Base-by-base conservation (phyloP, 2,888 invertebrate species). In the Rhagophthalmus giganteus region DNA sequence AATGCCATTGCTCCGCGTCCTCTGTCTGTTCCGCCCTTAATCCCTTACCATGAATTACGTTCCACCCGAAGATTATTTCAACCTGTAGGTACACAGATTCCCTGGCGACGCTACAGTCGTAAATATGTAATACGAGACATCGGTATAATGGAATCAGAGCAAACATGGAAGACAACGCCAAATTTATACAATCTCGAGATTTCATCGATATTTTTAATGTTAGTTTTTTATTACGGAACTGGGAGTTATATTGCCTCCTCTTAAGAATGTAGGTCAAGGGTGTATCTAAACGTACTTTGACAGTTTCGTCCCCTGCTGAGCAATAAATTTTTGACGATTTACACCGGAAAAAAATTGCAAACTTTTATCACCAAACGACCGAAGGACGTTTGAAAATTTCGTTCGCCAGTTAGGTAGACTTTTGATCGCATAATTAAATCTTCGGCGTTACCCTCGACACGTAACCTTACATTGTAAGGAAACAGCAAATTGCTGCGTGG, bases 21-120 rank as follows among this genome's bases (percentile, higher is more conserved):
- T 46, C 35, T 38, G 41, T 27, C 41, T 42, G 47, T 28, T 47
- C 40, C 46, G 40, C 46, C 31, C 26, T n/a, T 46, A 47, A 47
- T 53, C 47, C 41, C 27, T 32, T 20, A 47, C 53, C 53, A 41
- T 47, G 47, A 53, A 53, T 53, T 53, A 51, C 40, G 34, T 28
- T 40, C 33, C 15, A 50, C 30, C 27, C 33, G 34, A 51, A 45
- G 45, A 45, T 45, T 51, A 51, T 45, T 51, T 51, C 45, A 40
- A 51, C 40, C 45, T 51, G 47, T 38, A 40, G 33, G 47, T 47
- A 39, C 33, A 11, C 31, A 32, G 24, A 47, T 47, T 47, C 33
- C 13, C 39, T 31, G 24, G 32, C 20, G 27, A 37, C 37, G 27
- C 20, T 38, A 38, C 39, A 9, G 32, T 39, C 47, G 47, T 47